Conservation (phyloP, 1,140 invertebrate species). For the Drosophila fuyamai region DNA sequence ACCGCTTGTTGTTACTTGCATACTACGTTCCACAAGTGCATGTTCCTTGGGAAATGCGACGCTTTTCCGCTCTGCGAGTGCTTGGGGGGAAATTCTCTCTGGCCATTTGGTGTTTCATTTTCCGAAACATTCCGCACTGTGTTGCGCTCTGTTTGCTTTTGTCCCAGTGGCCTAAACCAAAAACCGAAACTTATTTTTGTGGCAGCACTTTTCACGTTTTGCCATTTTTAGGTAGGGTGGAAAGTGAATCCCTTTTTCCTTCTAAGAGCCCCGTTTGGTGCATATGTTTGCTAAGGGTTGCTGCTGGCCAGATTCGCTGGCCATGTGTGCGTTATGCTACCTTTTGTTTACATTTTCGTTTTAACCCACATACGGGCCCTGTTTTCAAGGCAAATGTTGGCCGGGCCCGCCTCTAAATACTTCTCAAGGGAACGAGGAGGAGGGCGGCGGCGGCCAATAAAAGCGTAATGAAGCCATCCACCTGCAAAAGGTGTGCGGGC, state of each 20-base stretch:
- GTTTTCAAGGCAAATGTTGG: conserved; percentile 39
- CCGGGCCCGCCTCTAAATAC: conserved; percentile 64
- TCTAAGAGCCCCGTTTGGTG: conserved; percentile 15
- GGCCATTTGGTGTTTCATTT: conserved; percentile 9
- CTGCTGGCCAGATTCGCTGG: conserved; percentile 49
- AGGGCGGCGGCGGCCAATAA: conserved; percentile 15
- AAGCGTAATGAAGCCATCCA: conserved; percentile 61
- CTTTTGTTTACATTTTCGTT: conserved; percentile 81
- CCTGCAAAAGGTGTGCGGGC: conserved; percentile 54
- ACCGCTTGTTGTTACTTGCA: conserved; percentile 7
- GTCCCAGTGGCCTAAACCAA: conserved; percentile 61
- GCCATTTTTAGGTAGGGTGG: conserved; percentile 45
- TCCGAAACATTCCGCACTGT: conserved; percentile 26
- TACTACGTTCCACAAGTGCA: conserved; percentile 40
- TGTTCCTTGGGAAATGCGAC: conserved; percentile 20
- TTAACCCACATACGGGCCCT: conserved; percentile 73
- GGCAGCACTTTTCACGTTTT: conserved; percentile 81
- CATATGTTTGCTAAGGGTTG: conserved; percentile 61
- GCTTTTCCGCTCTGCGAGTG: background rate
- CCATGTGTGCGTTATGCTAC: conserved; percentile 65
- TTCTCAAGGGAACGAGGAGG: conserved; percentile 25
- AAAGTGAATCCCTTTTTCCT: conserved; percentile 10
- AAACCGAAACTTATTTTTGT: conserved; percentile 69
- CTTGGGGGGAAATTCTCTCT: conserved; percentile 24
- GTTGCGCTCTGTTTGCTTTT: conserved; percentile 55